Conservation (phyloP, 2,888 invertebrate species). For the Heliconius cydno region DNA sequence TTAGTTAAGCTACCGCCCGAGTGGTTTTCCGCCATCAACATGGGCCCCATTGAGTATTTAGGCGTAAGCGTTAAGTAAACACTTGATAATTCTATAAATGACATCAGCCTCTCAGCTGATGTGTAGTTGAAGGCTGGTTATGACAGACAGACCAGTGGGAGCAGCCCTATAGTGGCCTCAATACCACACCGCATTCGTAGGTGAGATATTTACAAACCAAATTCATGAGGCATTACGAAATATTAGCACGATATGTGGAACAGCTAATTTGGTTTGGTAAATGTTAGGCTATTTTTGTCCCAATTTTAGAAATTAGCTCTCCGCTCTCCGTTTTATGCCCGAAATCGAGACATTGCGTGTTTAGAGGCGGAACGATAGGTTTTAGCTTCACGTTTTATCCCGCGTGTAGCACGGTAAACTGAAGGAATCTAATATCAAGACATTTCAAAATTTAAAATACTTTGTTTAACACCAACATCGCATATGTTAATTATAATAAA, state of each 20-base stretch:
- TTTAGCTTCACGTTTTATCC: too few relatives aligned
- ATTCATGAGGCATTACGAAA: conserved; percentile 23
- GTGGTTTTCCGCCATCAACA: conserved; percentile 30
- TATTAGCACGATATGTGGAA: background rate
- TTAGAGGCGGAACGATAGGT: too few relatives aligned
- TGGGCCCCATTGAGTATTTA: conserved; percentile 47
- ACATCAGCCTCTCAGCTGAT: conserved; percentile 78
- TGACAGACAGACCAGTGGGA: conserved; percentile 58
- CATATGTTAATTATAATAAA: conserved; percentile 1
- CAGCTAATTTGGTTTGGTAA: background rate
- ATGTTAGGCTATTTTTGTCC: background rate
- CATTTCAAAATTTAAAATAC: background rate
- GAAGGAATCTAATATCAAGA: background rate
- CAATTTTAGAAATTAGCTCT: background rate
- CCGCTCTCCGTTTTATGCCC: background rate
- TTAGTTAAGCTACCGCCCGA: conserved; percentile 11
- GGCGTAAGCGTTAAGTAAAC: conserved; percentile 59
- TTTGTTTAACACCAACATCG: background rate
- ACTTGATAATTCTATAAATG: conserved; percentile 63
- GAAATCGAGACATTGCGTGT: too few relatives aligned
- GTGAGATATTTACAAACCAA: conserved; percentile 38
- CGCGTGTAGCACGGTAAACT: background rate
- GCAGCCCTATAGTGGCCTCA: conserved; percentile 60
- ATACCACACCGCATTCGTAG: conserved; percentile 41
- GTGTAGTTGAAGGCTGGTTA: conserved; percentile 78